A percentile compares a stretch with the other conserved stretches of the same genome.
These are phyloP conservation scores for Pollenia labialis DNA, from an alignment of 2,888 invertebrate species.

Conservation along the genomic window DNA sequence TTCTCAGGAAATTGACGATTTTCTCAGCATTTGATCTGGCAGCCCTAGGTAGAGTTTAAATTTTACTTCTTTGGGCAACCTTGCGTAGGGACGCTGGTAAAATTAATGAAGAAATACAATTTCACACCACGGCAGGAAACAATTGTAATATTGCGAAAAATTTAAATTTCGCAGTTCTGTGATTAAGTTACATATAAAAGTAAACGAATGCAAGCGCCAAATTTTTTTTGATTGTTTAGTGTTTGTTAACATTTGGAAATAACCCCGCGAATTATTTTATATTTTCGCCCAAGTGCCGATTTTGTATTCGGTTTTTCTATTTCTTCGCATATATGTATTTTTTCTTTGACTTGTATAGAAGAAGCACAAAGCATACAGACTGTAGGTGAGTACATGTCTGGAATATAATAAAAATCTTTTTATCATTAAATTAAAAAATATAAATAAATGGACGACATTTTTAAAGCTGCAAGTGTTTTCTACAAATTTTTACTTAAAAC, in stretches of 20 bases:
- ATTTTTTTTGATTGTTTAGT: background rate
- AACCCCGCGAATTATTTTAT: conserved; percentile 37
- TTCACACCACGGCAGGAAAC: conserved; percentile 56
- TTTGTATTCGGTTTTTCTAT: conserved; percentile 66
- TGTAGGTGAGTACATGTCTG: conserved; percentile 68
- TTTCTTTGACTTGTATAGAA: conserved; percentile 50
- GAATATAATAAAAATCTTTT: conserved; percentile 35
- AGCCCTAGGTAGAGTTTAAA: background rate
- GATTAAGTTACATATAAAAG: conserved; percentile 10
- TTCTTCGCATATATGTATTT: conserved; percentile 50
- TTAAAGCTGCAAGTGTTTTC: background rate
- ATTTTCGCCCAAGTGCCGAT: conserved; percentile 49
- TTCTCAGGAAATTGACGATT: no score
- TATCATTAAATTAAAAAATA: background rate
- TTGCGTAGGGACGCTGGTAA: conserved; percentile 65
- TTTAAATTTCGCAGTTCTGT: conserved; percentile 21
- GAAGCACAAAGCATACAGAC: conserved; percentile 66
- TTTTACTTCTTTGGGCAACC: conserved; percentile 33
- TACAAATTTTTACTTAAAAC: background rate
- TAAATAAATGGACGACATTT: background rate
- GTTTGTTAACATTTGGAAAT: background rate
- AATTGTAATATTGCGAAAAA: conserved; percentile 52
- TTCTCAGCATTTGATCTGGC: no score
- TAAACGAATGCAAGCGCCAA: background rate
- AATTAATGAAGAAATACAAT: conserved; percentile 42